A percentile compares a stretch with the other conserved stretches of the same genome.
Conservation (phyloP, 2,113 vertebrate species). For the Colius striatus region DNA sequence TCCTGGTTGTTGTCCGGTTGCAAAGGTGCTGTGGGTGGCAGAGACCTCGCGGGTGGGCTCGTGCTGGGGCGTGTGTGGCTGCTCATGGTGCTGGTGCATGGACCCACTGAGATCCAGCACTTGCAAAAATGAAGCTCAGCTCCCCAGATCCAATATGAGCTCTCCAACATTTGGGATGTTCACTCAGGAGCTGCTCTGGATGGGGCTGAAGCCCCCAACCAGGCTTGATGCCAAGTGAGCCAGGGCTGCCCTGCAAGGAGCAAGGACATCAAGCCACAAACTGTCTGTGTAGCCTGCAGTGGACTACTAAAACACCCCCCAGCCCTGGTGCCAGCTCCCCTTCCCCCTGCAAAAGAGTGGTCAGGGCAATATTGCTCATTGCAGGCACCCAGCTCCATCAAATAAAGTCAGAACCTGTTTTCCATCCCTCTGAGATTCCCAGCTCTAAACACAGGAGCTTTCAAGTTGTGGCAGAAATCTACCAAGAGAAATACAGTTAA, state of each 20-base stretch:
- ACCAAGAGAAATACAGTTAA: background rate
- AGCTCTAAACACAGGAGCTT: background rate
- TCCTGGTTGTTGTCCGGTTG: background rate
- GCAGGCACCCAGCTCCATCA: background rate
- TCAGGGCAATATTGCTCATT: background rate
- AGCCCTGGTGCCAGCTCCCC: background rate
- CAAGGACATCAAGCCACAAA: fast-evolving
- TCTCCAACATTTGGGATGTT: background rate
- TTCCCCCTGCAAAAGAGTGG: background rate
- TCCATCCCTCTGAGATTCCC: background rate
- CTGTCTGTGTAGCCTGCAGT: fast-evolving
- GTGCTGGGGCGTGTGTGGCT: background rate
- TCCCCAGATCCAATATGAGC: background rate
- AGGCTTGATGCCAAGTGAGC: background rate
- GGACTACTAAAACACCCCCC: background rate
- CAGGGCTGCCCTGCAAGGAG: fast-evolving
- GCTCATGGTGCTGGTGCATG: fast-evolving
- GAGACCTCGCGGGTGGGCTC: background rate
- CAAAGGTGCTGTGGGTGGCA: background rate
- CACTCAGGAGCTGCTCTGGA: background rate
- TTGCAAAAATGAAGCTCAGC: background rate
- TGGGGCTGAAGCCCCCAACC: background rate
- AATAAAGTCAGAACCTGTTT: background rate
- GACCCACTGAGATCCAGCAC: fast-evolving
- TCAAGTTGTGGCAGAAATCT: background rate